These are phyloP conservation scores for Dryobotodes eremita DNA, from an alignment of 2,888 invertebrate genomes.

Conservation along the genomic window DNA sequence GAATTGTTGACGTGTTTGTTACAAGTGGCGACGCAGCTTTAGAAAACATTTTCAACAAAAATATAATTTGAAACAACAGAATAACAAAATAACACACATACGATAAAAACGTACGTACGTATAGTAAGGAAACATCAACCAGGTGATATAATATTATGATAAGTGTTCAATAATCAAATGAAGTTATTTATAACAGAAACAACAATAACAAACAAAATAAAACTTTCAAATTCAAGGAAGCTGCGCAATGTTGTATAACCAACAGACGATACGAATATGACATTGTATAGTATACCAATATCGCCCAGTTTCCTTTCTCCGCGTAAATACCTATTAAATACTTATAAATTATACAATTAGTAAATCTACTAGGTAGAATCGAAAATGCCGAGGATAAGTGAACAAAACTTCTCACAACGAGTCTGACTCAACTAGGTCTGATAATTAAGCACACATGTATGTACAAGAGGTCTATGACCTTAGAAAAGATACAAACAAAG, in stretches of 20 bases:
- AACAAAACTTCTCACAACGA: slow-evolving; percentile 30
- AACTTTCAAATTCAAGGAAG: slow-evolving; percentile 8
- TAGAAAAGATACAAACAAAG: slow-evolving; percentile 23
- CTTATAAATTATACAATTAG: slow-evolving; percentile 36
- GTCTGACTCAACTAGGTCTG: slow-evolving; percentile 42
- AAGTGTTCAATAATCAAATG: slow-evolving; percentile 2
- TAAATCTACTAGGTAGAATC: slow-evolving; percentile 33
- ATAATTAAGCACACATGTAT: slow-evolving; percentile 33
- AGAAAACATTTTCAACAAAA: slow-evolving; percentile 26
- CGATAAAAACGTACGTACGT: neutral
- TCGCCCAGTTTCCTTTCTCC: slow-evolving; percentile 10
- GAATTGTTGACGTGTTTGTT: too few relatives aligned
- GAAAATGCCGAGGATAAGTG: slow-evolving; percentile 15
- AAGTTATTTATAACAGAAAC: slow-evolving; percentile 18
- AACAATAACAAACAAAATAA: slow-evolving; percentile 32
- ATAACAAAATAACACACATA: slow-evolving; percentile 22
- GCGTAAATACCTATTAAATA: slow-evolving; percentile 21
- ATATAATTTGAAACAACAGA: slow-evolving; percentile 27
- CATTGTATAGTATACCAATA: neutral
- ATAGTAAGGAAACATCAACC: neutral
- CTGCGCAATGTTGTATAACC: neutral
- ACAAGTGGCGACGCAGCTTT: neutral
- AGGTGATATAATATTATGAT: neutral
- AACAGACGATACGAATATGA: neutral
- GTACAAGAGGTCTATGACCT: slow-evolving; percentile 49